phyloP scores from a whole-genome alignment of 2,888 invertebrate genomes.

The Blera fallax region DNA sequence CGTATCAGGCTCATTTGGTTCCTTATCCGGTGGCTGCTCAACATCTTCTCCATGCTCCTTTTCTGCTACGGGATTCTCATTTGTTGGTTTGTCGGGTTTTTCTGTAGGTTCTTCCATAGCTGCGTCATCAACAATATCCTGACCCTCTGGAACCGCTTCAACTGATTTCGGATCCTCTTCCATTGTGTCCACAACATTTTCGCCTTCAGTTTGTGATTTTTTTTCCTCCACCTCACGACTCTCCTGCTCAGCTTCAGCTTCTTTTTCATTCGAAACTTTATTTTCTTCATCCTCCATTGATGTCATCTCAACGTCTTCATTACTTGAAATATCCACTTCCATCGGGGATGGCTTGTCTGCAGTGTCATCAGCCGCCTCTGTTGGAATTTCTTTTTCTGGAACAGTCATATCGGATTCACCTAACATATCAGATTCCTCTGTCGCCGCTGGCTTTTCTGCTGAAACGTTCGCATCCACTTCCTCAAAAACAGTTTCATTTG shows the following conservation, averaged over 20 bases:
- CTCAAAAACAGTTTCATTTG: conserved; percentile 73
- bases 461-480: conserved; percentile 75
- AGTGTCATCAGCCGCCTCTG: conserved; percentile 72
- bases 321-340: conserved; percentile 72
- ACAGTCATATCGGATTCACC: conserved; percentile 77
- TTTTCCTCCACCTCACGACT: conserved; percentile 68
- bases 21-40: conserved; percentile 50
- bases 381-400: conserved; percentile 35
- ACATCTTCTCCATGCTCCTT: conserved; percentile 56
- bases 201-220: conserved; percentile 15
- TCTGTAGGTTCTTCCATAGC: conserved; percentile 71
- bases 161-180: conserved; percentile 27
- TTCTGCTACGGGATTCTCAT: conserved; percentile 60
- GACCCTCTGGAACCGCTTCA: conserved; percentile 32
- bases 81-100: conserved; percentile 60
- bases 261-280: conserved; percentile 49
- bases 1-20: conserved; percentile 28
- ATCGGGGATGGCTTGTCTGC: conserved; percentile 42
- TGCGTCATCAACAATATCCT: conserved; percentile 41
- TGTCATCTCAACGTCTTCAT: conserved; percentile 70
- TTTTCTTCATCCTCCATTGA: conserved; percentile 53
- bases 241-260: conserved; percentile 67
- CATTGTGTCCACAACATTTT: conserved; percentile 59
- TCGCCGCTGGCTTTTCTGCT: conserved; percentile 74
- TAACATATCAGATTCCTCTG: conserved; percentile 76